Conservation (phyloP, 2,888 invertebrate species). For the Steromphala cineraria region DNA sequence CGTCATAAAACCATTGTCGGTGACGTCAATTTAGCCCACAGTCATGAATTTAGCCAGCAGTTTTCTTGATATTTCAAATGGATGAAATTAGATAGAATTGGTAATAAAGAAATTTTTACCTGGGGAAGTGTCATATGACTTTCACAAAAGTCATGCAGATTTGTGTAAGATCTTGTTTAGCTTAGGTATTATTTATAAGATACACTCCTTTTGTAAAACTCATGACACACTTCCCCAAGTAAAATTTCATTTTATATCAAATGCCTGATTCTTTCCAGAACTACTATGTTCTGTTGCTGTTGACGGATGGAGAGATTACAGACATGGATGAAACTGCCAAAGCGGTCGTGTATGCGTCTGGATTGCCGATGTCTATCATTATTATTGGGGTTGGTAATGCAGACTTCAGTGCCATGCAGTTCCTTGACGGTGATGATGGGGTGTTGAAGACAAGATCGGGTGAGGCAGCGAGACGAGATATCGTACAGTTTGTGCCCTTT, state of each 20-base stretch:
- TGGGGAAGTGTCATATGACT: too few species aligned
- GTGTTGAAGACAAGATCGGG: slow-evolving; percentile 61
- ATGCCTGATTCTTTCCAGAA: slow-evolving; percentile 51
- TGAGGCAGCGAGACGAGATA: slow-evolving; percentile 64
- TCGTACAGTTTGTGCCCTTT: slow-evolving; percentile 75
- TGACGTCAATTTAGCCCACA: too few species aligned
- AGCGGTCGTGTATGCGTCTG: slow-evolving; percentile 71
- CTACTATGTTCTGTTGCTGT: slow-evolving; percentile 69
- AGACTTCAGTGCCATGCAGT: slow-evolving; percentile 72
- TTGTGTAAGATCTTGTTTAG: too few species aligned
- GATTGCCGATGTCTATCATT: slow-evolving; percentile 73
- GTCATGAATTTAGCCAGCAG: too few species aligned
- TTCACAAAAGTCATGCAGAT: too few species aligned
- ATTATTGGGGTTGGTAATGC: slow-evolving; percentile 73
- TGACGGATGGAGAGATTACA: slow-evolving; percentile 73
- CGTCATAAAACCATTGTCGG: too few species aligned
- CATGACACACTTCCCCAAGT: too few species aligned
- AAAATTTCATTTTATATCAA: neutral
- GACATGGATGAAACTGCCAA: slow-evolving; percentile 69
- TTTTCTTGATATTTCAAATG: too few species aligned
- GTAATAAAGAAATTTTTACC: too few species aligned
- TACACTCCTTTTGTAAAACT: too few species aligned
- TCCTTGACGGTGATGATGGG: slow-evolving; percentile 73
- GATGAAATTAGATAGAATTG: too few species aligned
- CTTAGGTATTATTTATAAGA: too few species aligned